Evolutionary conservation across 2,888 invertebrate species (phyloP).

Genomic region (Poecilus cupreus): DNA sequence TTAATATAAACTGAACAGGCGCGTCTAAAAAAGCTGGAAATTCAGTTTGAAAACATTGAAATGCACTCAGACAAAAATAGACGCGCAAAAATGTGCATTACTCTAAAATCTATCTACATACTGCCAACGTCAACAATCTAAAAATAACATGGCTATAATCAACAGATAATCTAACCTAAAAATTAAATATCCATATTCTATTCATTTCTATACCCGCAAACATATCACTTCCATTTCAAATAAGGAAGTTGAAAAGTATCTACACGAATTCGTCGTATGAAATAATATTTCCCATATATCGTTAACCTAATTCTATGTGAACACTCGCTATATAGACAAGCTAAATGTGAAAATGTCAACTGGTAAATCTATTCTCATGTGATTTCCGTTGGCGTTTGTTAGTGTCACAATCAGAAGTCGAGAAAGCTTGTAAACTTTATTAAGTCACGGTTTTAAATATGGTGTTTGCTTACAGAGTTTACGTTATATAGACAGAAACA

Average conservation of each 20-base stretch:
- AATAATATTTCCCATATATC: conserved; percentile 30
- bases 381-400: conserved; percentile 30
- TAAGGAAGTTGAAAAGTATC: conserved; percentile 34
- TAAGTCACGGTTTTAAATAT: conserved; percentile 29
- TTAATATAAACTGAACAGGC: too few relatives aligned
- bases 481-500: too few relatives aligned
- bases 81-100: neutral
- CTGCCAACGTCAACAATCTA: neutral
- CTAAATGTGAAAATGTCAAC: conserved; percentile 14
- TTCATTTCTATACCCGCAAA: neutral
- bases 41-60: neutral
- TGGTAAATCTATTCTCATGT: neutral
- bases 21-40: neutral
- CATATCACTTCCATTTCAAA: conserved; percentile 10
- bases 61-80: neutral
- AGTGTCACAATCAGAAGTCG: conserved; percentile 5
- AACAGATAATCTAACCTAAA: neutral
- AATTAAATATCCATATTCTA: neutral
- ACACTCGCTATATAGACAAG: neutral
- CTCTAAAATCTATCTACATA: neutral
- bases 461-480: neutral
- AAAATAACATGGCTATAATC: neutral
- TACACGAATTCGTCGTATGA: neutral
- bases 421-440: conserved; percentile 35
- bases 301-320: conserved; percentile 21